Conservation (phyloP, 1,140 invertebrate genomes). For the Drosophila simulans region DNA sequence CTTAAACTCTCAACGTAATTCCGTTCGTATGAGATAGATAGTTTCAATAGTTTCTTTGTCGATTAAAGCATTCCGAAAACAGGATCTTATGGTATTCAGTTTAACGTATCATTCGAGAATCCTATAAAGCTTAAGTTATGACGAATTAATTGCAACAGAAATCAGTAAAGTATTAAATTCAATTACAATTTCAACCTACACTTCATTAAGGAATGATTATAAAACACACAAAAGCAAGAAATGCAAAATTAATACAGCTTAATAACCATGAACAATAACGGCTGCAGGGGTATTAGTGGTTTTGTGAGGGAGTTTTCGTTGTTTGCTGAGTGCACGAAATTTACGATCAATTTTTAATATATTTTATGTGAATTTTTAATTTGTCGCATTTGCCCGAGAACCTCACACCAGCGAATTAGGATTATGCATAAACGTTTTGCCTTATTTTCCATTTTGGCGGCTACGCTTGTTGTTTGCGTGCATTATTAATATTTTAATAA, state of each 20-base stretch:
- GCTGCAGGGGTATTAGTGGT: conserved; percentile 4
- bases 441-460: conserved; percentile 48
- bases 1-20: too few relatives aligned
- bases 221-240: conserved; percentile 21
- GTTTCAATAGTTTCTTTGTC: too few relatives aligned
- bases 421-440: conserved; percentile 47
- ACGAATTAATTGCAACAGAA: conserved; percentile 23
- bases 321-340: conserved; percentile 45
- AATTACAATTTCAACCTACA: conserved; percentile 35
- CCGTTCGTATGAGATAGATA: too few relatives aligned
- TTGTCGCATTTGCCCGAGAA: conserved; percentile 36
- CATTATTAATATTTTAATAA: conserved; percentile 59
- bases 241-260: conserved; percentile 14
- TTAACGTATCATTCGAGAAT: neutral
- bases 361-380: conserved; percentile 66
- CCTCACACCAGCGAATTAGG: conserved; percentile 39
- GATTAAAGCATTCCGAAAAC: too few relatives aligned
- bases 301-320: conserved; percentile 18
- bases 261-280: conserved; percentile 34
- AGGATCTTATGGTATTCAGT: neutral
- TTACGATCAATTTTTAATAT: conserved; percentile 68
- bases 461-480: conserved; percentile 32
- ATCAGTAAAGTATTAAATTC: conserved; percentile 30
- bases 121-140: neutral
- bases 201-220: conserved; percentile 36